Conservation (phyloP, 2,888 invertebrate genomes). For the Palloptera scutellata region DNA sequence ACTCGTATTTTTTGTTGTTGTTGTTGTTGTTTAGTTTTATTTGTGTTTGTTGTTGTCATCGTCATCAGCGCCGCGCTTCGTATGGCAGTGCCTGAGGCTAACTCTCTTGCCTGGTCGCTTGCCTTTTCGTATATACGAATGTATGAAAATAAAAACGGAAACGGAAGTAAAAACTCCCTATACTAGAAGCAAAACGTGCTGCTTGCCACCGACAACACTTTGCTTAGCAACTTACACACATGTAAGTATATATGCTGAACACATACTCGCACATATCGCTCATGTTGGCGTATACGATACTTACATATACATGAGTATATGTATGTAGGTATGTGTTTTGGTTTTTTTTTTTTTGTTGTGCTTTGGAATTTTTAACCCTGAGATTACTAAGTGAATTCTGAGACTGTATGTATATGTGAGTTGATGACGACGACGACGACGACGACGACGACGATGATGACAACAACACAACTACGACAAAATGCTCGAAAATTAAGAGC, state of each 20-base stretch:
- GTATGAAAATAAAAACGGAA: background rate
- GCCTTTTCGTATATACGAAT: no score
- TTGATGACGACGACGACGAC: slow-evolving; percentile 9
- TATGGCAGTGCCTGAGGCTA: no score
- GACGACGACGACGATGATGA: background rate
- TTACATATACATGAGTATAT: background rate
- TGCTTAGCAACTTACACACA: background rate
- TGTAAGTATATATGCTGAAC: background rate
- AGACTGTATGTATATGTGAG: slow-evolving; percentile 4
- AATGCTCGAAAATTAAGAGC: no score
- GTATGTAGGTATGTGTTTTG: slow-evolving; percentile 7
- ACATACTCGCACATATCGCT: background rate
- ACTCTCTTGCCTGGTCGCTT: no score
- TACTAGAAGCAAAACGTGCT: background rate
- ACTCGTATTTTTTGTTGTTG: background rate
- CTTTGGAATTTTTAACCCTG: slow-evolving; percentile 20
- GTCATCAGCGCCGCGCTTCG: background rate
- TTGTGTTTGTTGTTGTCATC: background rate
- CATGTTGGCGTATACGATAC: background rate
- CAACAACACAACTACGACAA: no score
- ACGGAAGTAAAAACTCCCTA: slow-evolving; percentile 14
- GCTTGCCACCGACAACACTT: background rate
- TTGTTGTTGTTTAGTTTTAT: no score
- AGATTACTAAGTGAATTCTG: slow-evolving; percentile 21
- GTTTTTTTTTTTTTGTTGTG: background rate